Percentiles rank a stretch among this genome's conserved stretches.
phyloP scores from a whole-genome alignment of 2,113 vertebrate genomes.

The Tetraodon nigroviridis region DNA sequence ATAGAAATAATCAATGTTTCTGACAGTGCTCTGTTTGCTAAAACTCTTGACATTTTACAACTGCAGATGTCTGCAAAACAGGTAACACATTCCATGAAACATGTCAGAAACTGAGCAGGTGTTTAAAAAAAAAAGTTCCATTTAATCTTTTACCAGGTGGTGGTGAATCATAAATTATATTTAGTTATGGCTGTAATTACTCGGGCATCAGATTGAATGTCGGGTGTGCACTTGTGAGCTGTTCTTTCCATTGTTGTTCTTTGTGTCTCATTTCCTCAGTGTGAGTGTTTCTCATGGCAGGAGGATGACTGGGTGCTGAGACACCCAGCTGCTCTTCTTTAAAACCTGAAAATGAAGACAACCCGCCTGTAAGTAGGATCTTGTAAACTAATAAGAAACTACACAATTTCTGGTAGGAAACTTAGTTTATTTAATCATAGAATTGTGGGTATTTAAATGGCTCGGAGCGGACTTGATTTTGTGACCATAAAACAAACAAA shows the following conservation, averaged over 20 bases:
- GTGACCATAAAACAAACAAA: neutral
- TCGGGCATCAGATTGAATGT: conserved; percentile 13
- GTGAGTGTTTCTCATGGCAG: conserved; percentile 30
- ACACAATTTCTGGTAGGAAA: neutral
- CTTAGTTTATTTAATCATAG: too few relatives aligned
- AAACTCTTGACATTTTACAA: too few relatives aligned
- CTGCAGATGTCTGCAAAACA: too few relatives aligned
- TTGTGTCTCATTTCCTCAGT: conserved; percentile 59
- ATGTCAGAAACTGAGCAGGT: too few relatives aligned
- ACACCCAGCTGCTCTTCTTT: neutral
- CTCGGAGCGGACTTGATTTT: neutral
- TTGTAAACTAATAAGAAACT: neutral
- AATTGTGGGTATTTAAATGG: neutral
- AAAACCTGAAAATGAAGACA: neutral
- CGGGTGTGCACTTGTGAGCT: conserved; percentile 23
- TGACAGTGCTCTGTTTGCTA: too few relatives aligned
- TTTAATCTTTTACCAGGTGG: neutral
- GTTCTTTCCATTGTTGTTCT: conserved; percentile 56
- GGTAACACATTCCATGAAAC: too few relatives aligned
- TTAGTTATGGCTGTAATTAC: conserved; percentile 27
- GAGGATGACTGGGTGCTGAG: neutral
- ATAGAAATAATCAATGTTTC: too few relatives aligned
- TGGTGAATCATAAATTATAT: conserved; percentile 33
- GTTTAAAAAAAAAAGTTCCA: neutral
- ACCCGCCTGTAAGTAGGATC: neutral